These are phyloP conservation scores for Mechanitis mazaeus DNA, from an alignment of 2,888 invertebrate genomes.

Conservation along the genomic window DNA sequence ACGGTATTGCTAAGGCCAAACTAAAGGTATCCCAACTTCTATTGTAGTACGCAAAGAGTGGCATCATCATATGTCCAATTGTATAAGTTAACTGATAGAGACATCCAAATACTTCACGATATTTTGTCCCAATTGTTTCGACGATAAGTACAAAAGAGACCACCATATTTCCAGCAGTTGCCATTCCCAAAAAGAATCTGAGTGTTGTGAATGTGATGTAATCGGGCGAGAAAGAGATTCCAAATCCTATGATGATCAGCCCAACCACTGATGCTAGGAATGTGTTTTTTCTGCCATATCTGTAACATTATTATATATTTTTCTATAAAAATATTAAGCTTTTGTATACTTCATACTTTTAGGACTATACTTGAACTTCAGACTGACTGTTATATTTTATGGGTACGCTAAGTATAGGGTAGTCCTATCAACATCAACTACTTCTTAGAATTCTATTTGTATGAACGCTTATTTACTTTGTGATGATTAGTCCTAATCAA, in stretches of 20 bases:
- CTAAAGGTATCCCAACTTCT: slow-evolving; percentile 81
- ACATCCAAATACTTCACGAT: slow-evolving; percentile 75
- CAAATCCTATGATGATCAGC: slow-evolving; percentile 81
- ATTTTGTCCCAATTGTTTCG: slow-evolving; percentile 78
- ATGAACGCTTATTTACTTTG: no score
- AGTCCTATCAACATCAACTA: no score
- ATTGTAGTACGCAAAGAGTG: slow-evolving; percentile 79
- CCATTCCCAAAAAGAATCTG: slow-evolving; percentile 82
- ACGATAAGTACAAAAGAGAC: slow-evolving; percentile 83
- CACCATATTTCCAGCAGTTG: slow-evolving; percentile 89
- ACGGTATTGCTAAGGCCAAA: slow-evolving; percentile 78
- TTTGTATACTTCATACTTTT: no score
- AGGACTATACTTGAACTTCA: no score
- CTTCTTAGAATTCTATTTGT: no score
- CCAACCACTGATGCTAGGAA: slow-evolving; percentile 81
- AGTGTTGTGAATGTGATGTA: slow-evolving; percentile 76
- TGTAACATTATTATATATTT: slow-evolving; percentile 40
- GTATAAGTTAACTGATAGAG: slow-evolving; percentile 83
- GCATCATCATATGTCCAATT: slow-evolving; percentile 80
- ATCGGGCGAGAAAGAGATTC: slow-evolving; percentile 81
- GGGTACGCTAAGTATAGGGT: no score
- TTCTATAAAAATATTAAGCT: no score
- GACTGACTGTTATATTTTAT: no score
- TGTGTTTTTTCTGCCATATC: slow-evolving; percentile 85
- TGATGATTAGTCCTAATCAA: no score